Conservation (phyloP, 2,113 vertebrate species). For the Grammomys surdaster region DNA sequence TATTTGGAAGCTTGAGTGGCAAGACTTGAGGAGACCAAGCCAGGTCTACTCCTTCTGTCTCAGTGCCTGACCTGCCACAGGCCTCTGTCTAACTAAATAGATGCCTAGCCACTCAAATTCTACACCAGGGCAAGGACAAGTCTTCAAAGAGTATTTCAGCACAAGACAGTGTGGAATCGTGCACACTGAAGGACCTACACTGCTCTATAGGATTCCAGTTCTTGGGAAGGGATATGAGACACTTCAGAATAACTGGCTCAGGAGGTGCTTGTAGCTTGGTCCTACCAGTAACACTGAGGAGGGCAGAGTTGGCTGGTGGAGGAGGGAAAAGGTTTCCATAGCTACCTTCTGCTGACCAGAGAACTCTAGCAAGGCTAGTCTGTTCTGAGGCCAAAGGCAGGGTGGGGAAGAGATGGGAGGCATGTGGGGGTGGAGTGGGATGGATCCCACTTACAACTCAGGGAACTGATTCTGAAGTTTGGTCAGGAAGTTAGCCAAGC, state of each 20-base stretch:
- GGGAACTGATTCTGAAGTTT: neutral
- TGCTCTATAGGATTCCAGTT: neutral
- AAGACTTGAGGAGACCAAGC: neutral
- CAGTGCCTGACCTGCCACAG: neutral
- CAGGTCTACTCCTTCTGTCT: neutral
- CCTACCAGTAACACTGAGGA: no score
- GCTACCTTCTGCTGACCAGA: neutral
- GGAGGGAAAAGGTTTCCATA: neutral
- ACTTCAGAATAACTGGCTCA: neutral
- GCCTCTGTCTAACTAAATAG: neutral
- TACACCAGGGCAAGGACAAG: neutral
- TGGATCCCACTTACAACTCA: neutral
- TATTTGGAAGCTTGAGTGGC: neutral
- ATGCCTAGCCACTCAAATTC: neutral
- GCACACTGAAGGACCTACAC: neutral
- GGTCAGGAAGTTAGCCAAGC: neutral
- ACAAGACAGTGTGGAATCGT: neutral
- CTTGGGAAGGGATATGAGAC: neutral
- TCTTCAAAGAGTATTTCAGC: neutral
- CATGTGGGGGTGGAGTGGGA: fast-evolving
- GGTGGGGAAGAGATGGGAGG: neutral
- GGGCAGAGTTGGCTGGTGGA: neutral
- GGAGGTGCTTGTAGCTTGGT: neutral
- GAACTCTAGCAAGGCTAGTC: neutral
- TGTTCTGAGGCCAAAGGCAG: neutral